Percentiles rank a stretch among this genome's conserved stretches.
Evolutionary conservation across 2,888 invertebrate genomes (phyloP).

Genomic region (Nematopogon swammerdamellus): DNA sequence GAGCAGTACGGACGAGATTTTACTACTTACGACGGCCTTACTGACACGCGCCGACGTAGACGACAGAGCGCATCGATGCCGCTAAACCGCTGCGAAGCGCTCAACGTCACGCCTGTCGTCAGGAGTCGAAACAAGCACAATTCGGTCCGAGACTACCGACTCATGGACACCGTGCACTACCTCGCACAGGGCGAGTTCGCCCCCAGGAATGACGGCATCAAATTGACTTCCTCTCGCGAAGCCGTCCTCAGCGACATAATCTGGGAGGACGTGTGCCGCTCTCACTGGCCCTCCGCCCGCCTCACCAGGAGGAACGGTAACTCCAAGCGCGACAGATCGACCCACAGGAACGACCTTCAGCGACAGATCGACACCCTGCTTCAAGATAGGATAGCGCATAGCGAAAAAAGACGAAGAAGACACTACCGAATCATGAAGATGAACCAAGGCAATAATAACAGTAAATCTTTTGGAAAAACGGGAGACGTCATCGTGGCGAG

Average conservation of each 20-base stretch:
- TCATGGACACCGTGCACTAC: conserved; percentile 50
- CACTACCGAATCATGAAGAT: conserved; percentile 46
- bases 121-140: conserved; percentile 46
- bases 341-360: conserved; percentile 35
- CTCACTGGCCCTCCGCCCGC: conserved; percentile 44
- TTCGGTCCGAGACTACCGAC: conserved; percentile 42
- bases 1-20: conserved; percentile 47
- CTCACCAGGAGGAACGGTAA: conserved; percentile 26
- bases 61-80: conserved; percentile 44
- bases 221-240: conserved; percentile 44
- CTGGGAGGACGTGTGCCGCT: conserved; percentile 48
- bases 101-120: conserved; percentile 38
- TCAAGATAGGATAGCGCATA: conserved; percentile 41
- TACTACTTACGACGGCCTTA: conserved; percentile 44
- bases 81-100: conserved; percentile 34
- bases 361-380: conserved; percentile 40
- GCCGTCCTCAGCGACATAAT: conserved; percentile 48
- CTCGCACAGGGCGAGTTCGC: conserved; percentile 50
- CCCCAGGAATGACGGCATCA: conserved; percentile 46
- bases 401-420: conserved; percentile 40
- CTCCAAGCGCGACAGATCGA: conserved; percentile 21
- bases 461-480: conserved; percentile 35
- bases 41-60: conserved; percentile 28
- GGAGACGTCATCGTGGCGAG: conserved; percentile 49
- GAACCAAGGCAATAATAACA: conserved; percentile 30